Conservation (phyloP, 2,797 vertebrate genomes). For the Tachyglossus aculeatus region DNA sequence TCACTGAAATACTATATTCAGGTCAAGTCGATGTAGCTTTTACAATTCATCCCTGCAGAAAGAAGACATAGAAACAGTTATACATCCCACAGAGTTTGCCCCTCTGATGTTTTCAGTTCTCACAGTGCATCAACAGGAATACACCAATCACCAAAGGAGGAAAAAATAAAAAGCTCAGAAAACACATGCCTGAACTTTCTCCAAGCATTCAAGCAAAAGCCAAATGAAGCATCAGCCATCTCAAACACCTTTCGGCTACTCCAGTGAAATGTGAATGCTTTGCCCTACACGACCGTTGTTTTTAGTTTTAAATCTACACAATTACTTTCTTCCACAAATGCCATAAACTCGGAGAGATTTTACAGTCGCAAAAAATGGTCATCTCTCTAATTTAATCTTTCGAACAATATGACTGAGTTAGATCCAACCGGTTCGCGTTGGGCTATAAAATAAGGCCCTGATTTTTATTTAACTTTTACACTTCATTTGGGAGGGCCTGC, state of each 20-base stretch:
- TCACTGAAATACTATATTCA: slow-evolving; percentile 80
- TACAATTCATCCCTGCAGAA: slow-evolving; percentile 95
- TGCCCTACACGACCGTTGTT: background rate
- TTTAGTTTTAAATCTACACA: slow-evolving; percentile 19
- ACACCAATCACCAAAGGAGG: slow-evolving; percentile 24
- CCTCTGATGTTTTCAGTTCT: slow-evolving; percentile 20
- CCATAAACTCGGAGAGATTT: slow-evolving; percentile 12
- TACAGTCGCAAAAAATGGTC: background rate
- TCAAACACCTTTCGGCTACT: slow-evolving; percentile 26
- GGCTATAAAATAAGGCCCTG: too few species aligned
- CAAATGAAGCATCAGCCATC: slow-evolving; percentile 52
- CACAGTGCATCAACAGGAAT: slow-evolving; percentile 19
- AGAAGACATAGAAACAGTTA: slow-evolving; percentile 49
- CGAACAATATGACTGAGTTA: slow-evolving; percentile 16
- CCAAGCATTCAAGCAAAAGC: slow-evolving; percentile 43
- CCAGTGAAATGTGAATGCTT: slow-evolving; percentile 10
- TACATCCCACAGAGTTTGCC: slow-evolving; percentile 6
- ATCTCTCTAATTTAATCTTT: slow-evolving; percentile 6
- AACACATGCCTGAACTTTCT: background rate
- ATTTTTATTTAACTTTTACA: slow-evolving; percentile 1
- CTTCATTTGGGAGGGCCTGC: slow-evolving; percentile 22
- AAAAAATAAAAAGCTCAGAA: slow-evolving; percentile 3
- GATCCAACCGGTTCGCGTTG: background rate
- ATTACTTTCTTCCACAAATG: slow-evolving; percentile 12
- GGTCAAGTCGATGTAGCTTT: slow-evolving; percentile 83